Evolutionary conservation across 2,797 vertebrate species (phyloP), one percentile per base, ranked within the genome.

Genomic region (Epinephelus malabaricus): DNA sequence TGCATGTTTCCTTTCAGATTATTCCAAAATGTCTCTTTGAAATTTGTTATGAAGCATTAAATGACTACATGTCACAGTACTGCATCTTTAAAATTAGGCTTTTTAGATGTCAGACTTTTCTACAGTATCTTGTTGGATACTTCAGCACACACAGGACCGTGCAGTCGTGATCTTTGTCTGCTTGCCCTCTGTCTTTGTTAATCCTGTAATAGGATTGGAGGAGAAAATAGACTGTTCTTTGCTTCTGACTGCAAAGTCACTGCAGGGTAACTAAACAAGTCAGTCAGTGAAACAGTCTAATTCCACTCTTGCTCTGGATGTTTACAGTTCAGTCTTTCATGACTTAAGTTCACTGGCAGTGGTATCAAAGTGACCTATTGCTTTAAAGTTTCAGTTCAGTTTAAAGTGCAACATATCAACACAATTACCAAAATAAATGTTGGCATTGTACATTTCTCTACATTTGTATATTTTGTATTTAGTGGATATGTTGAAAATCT

Each of bases 171-270:
- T 89, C 88, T 87, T 82, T 92, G 83, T 51, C 85, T 89, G 90
- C 84, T 92, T 61, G 54, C 47, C 76, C 84, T 89, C 92, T 6
- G 86, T 89, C 83, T 90, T 84, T 70, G 79, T 78, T 95, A 96
- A 96, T 93, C 94, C 93, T 83, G 59, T 96, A 96, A 96, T 96
- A 83, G 91, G 95, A 95, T 94, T 91, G 81, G 73, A 83, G 84
- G 85, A 92, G 84, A 87, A 96, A 95, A 96, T 95, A 95, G 94
- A 93, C 88, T 73, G 80, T 73, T 87, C 85, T 94, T 90, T 92
- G 86, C 72, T 84, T 85, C 56, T 79, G 87, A 79, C 90, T 73
- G 34, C 75, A 93, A 89, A 87, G 74, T 86, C 73, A 72, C 47
- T 73, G 60, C 11, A 55, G 74, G 54, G 30, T 23, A 73, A 70